These are phyloP conservation scores for Clamator glandarius DNA, from an alignment of 2,797 vertebrate genomes.

Conservation along the genomic window DNA sequence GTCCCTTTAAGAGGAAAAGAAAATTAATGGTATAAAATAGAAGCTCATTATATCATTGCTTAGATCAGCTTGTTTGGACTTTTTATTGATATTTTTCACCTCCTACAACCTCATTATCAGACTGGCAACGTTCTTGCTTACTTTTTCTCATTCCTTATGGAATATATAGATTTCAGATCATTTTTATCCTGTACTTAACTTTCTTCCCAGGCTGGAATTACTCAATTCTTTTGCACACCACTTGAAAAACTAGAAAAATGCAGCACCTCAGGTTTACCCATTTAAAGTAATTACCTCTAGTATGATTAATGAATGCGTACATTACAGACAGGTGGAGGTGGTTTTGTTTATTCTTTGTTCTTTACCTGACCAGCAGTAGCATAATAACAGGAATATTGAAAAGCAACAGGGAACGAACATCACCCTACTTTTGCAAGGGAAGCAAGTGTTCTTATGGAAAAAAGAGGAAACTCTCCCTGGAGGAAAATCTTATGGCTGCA, in stretches of 20 bases:
- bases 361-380: conserved; percentile 18
- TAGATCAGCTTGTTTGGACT: conserved; percentile 39
- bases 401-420: background rate
- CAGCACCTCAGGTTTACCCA: background rate
- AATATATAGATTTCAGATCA: conserved; percentile 11
- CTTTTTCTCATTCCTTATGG: conserved; percentile 24
- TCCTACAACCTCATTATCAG: conserved; percentile 30
- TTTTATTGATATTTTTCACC: conserved; percentile 49
- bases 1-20: conserved; percentile 34
- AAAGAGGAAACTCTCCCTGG: background rate
- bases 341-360: conserved; percentile 4
- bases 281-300: conserved; percentile 18
- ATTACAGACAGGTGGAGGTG: background rate
- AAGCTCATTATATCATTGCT: conserved; percentile 35
- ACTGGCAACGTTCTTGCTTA: conserved; percentile 3
- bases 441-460: background rate
- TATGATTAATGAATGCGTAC: conserved; percentile 12
- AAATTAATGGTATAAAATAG: background rate
- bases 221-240: background rate
- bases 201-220: conserved; percentile 12
- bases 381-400: conserved; percentile 28
- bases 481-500: background rate
- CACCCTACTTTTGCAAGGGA: background rate
- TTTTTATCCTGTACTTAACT: conserved; percentile 19
- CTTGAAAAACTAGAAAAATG: background rate